phyloP scores from a whole-genome alignment of 1,140 invertebrate genomes.

The Zophobas morio region DNA sequence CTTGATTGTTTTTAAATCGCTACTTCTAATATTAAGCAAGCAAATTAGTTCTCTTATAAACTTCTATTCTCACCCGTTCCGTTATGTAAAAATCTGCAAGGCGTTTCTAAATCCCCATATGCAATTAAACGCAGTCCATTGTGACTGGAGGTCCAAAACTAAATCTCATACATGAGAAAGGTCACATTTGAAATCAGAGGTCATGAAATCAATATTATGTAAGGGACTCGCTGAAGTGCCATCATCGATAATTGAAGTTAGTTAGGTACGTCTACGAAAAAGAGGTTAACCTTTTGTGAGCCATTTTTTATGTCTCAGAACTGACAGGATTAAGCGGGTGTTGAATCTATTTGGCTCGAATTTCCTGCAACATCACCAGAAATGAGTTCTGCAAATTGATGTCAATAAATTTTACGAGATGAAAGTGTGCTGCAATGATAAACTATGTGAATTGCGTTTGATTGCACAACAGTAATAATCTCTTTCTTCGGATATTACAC shows the following conservation, averaged over 20 bases:
- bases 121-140: conserved; percentile 28
- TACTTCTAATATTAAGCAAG: conserved; percentile 18
- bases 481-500: conserved; percentile 6
- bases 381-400: neutral
- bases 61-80: neutral
- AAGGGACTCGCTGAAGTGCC: conserved; percentile 14
- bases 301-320: neutral
- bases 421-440: conserved; percentile 10
- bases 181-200: conserved; percentile 21
- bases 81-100: conserved; percentile 22
- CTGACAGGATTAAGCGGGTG: conserved; percentile 14
- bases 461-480: conserved; percentile 23
- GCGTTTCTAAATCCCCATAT: conserved; percentile 21
- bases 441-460: conserved; percentile 2
- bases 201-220: conserved; percentile 13
- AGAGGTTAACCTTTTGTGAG: neutral
- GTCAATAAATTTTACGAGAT: conserved; percentile 22
- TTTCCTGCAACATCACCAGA: neutral
- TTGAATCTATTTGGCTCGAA: neutral
- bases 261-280: neutral
- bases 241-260: neutral
- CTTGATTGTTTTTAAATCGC: neutral
- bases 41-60: neutral
- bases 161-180: conserved; percentile 14
- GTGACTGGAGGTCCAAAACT: conserved; percentile 16